A percentile compares a stretch with the other conserved stretches of the same genome.
Evolutionary conservation across 2,888 invertebrate species (phyloP).

Genomic region (Stegophylla sp.): DNA sequence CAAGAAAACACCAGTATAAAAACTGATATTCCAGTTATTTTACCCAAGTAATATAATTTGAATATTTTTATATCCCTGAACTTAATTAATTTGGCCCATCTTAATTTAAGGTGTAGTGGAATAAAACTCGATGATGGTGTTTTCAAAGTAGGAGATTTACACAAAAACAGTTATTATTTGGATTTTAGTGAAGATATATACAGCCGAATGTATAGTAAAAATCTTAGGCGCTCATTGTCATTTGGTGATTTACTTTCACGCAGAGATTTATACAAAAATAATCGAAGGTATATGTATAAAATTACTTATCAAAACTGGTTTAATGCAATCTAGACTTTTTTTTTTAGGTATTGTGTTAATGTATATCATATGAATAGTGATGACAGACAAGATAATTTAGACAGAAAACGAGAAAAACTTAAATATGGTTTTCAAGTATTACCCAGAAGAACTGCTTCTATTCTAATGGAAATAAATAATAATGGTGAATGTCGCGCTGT

Average conservation of each 20-base stretch:
- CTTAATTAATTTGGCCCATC: not conserved
- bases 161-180: slow-evolving; percentile 53
- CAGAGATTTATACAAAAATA: slow-evolving; percentile 55
- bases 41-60: slow-evolving; percentile 34
- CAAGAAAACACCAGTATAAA: not conserved
- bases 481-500: slow-evolving; percentile 49
- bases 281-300: slow-evolving; percentile 26
- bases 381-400: slow-evolving; percentile 27
- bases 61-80: too few species aligned
- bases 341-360: slow-evolving; percentile 49
- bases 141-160: slow-evolving; percentile 54
- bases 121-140: slow-evolving; percentile 55
- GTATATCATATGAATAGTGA: slow-evolving; percentile 49
- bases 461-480: slow-evolving; percentile 50
- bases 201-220: slow-evolving; percentile 43
- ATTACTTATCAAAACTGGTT: not conserved
- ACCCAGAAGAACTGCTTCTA: slow-evolving; percentile 41
- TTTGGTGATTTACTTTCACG: slow-evolving; percentile 52
- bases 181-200: slow-evolving; percentile 55
- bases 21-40: slow-evolving; percentile 33
- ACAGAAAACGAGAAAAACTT: slow-evolving; percentile 10
- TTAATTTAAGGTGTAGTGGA: slow-evolving; percentile 44
- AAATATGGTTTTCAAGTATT: slow-evolving; percentile 36
- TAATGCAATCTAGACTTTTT: not conserved
- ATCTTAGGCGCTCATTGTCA: slow-evolving; percentile 47